Evolutionary conservation across 2,113 vertebrate species (phyloP).

Genomic region (Oncorhynchus tshawytscha): DNA sequence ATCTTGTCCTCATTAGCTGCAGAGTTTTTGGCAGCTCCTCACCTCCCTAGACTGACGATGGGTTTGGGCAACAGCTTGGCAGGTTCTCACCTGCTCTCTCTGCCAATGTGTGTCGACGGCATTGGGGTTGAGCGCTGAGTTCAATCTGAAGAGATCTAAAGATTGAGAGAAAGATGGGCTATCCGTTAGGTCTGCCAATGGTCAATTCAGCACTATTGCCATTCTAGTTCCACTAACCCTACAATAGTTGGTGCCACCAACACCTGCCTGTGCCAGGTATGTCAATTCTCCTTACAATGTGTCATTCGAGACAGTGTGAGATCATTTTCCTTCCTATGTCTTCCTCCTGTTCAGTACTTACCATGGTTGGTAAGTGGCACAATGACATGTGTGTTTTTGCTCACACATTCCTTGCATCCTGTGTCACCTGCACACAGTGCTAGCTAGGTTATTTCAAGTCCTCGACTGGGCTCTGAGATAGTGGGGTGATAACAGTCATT

Average conservation of each 20-base stretch:
- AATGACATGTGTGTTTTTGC: constrained; percentile 17
- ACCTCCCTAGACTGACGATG: constrained; percentile 48
- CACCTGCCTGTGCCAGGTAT: too few species aligned
- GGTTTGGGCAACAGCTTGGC: constrained; percentile 62
- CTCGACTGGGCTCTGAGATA: constrained; percentile 46
- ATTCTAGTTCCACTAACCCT: too few species aligned
- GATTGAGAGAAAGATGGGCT: not conserved
- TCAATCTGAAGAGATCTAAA: constrained; percentile 4
- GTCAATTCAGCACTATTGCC: too few species aligned
- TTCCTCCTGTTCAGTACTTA: constrained; percentile 18
- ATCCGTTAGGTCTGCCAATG: too few species aligned
- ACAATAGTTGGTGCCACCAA: too few species aligned
- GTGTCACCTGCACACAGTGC: constrained; percentile 34
- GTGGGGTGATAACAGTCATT: constrained; percentile 78
- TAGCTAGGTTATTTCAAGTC: constrained; percentile 65
- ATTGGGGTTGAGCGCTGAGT: not conserved
- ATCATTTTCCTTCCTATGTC: not conserved
- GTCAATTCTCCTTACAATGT: not conserved
- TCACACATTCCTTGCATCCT: constrained; percentile 30
- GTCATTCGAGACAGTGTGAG: not conserved
- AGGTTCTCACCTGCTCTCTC: constrained; percentile 56
- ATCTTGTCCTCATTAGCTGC: constrained; percentile 62
- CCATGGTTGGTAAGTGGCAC: not conserved
- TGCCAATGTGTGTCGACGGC: constrained; percentile 51
- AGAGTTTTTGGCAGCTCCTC: constrained; percentile 62